Evolutionary conservation across 2,113 vertebrate genomes (phyloP).

Genomic region (Paramormyrops kingsleyae): DNA sequence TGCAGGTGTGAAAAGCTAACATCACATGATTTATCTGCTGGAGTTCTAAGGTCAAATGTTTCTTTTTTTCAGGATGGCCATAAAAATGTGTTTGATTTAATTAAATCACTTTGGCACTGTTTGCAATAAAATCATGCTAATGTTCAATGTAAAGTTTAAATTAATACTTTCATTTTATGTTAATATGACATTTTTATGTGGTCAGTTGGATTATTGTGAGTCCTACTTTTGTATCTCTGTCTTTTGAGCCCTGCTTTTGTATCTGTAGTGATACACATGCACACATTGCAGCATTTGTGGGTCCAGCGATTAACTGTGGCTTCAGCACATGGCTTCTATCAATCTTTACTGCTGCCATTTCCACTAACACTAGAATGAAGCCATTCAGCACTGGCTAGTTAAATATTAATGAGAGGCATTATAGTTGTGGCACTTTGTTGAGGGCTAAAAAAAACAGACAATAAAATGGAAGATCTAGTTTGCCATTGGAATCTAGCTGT

Average conservation of each 20-base stretch:
- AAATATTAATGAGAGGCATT: slow-evolving; percentile 6
- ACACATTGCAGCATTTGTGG: background rate
- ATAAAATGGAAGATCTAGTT: background rate
- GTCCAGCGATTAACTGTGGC: background rate
- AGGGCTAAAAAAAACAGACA: background rate
- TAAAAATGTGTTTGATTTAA: background rate
- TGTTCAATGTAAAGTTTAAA: background rate
- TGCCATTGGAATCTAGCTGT: background rate
- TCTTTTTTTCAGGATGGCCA: background rate
- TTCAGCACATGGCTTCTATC: background rate
- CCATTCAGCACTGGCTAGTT: background rate
- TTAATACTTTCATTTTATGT: background rate
- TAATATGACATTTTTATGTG: background rate
- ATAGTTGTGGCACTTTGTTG: background rate
- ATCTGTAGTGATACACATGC: background rate
- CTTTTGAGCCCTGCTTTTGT: background rate
- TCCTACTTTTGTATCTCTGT: background rate
- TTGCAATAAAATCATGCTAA: background rate
- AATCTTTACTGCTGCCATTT: slow-evolving; percentile 8
- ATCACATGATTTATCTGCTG: background rate
- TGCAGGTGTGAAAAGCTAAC: slow-evolving; percentile 3
- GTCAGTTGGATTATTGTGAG: background rate
- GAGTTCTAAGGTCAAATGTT: background rate
- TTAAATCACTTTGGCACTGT: background rate
- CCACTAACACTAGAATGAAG: background rate